Evolutionary conservation across 35 echinoderm and acorn worm genomes (phyloP).

Genomic region (Ophiothrix spiculata): DNA sequence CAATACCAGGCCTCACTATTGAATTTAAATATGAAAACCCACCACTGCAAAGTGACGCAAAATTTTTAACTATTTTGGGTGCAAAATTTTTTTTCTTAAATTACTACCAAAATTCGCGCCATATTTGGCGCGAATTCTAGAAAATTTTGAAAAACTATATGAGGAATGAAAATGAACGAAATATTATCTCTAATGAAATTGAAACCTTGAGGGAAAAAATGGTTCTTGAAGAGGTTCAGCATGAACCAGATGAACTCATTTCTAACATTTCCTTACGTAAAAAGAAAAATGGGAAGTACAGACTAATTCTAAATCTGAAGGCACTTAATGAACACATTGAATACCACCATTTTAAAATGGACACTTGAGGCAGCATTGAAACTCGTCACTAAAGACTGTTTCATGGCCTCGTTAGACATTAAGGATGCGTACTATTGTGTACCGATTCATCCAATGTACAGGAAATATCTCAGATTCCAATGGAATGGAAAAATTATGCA

Average conservation of each 20-base stretch:
- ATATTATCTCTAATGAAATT: too few species aligned
- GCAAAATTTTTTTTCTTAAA: too few species aligned
- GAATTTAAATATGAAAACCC: too few species aligned
- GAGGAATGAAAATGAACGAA: too few species aligned
- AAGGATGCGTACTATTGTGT: conserved; percentile 73
- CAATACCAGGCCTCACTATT: too few species aligned
- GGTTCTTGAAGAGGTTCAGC: not conserved
- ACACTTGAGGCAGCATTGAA: conserved; percentile 37
- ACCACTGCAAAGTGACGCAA: too few species aligned
- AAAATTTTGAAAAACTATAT: too few species aligned
- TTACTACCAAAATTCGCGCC: too few species aligned
- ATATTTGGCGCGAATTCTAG: too few species aligned
- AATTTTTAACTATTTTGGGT: too few species aligned
- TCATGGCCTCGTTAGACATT: conserved; percentile 64
- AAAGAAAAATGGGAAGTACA: conserved; percentile 58
- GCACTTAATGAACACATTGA: conserved; percentile 52
- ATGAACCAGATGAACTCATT: not conserved
- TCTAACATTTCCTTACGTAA: conserved; percentile 16
- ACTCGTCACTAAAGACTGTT: conserved; percentile 46
- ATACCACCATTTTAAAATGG: conserved; percentile 74
- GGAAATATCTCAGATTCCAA: not conserved
- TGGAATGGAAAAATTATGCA: not conserved
- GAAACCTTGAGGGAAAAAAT: too few species aligned
- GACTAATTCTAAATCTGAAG: conserved; percentile 65
- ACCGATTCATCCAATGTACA: not conserved